Evolutionary conservation across 2,113 vertebrate species (phyloP).

Genomic region (Myiopsitta monachus): DNA sequence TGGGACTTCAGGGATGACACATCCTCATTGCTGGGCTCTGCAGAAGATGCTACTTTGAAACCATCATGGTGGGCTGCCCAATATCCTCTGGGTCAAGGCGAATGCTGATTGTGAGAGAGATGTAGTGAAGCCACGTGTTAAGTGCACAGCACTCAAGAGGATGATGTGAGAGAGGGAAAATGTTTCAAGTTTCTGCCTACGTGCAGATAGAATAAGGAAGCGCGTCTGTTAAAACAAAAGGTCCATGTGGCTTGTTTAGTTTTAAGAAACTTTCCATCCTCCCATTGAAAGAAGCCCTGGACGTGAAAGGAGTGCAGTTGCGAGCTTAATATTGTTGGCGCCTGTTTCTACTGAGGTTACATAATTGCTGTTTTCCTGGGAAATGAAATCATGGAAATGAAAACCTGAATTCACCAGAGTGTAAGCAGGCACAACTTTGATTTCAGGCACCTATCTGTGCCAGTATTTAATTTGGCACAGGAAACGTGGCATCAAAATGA

Average conservation of each 20-base stretch:
- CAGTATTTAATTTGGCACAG: constrained; percentile 59
- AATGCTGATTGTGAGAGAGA: background rate
- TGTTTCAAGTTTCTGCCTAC: constrained; percentile 8
- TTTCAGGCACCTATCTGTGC: constrained; percentile 56
- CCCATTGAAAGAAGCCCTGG: constrained; percentile 34
- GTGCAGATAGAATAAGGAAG: background rate
- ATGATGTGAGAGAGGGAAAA: background rate
- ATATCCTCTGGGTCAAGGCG: background rate
- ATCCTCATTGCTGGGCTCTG: background rate
- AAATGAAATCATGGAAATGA: constrained; percentile 60
- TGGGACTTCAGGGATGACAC: background rate
- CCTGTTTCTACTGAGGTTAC: constrained; percentile 30
- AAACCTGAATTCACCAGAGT: constrained; percentile 6
- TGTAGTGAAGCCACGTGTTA: background rate
- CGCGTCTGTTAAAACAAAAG: constrained; percentile 50
- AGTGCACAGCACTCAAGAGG: background rate
- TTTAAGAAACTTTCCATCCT: constrained; percentile 63
- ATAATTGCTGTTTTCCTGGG: constrained; percentile 53
- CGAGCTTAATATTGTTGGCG: background rate
- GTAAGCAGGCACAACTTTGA: constrained; percentile 48
- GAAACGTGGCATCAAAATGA: constrained; percentile 24
- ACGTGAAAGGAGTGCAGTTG: constrained; percentile 2
- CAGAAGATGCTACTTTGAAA: background rate
- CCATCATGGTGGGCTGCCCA: background rate
- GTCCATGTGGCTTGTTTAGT: constrained; percentile 15